Conservation (phyloP, 2,888 invertebrate species). For the Pemphredon lugubris region DNA sequence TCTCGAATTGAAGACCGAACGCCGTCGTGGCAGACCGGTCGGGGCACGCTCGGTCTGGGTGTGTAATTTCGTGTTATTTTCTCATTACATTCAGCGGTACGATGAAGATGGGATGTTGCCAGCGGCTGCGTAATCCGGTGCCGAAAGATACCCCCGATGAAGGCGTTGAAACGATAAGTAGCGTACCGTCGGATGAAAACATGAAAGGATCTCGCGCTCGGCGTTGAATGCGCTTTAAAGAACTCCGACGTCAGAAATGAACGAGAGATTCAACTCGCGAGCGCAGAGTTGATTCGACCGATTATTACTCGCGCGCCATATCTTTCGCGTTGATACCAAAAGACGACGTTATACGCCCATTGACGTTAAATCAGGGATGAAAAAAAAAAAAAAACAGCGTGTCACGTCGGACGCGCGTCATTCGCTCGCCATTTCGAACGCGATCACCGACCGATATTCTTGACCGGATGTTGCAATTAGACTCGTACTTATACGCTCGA, state of each 20-base stretch:
- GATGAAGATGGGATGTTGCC: constrained; percentile 52
- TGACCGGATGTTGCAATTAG: no score
- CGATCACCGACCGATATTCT: no score
- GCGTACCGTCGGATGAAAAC: constrained; percentile 29
- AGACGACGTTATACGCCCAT: no score
- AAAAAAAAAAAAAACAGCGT: no score
- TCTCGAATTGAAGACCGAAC: constrained; percentile 58
- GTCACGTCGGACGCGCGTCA: no score
- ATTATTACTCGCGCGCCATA: no score
- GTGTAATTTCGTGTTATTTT: constrained; percentile 76
- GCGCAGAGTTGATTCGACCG: no score
- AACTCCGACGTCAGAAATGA: constrained; percentile 4
- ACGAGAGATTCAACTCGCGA: no score
- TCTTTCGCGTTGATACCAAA: no score
- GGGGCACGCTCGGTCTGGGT: constrained; percentile 67
- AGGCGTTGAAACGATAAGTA: constrained; percentile 64
- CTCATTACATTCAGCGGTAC: constrained; percentile 65
- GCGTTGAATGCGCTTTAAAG: constrained; percentile 13
- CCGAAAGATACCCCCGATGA: constrained; percentile 64
- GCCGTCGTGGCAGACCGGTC: constrained; percentile 44
- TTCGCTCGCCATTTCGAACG: no score
- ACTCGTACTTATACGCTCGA: no score
- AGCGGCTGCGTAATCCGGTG: constrained; percentile 58
- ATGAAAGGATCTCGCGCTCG: constrained; percentile 28
- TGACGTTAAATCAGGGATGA: no score